Evolutionary conservation across 2,113 vertebrate genomes (phyloP), one percentile per base, ranked within the genome.

Genomic region (Theristicus caerulescens): DNA sequence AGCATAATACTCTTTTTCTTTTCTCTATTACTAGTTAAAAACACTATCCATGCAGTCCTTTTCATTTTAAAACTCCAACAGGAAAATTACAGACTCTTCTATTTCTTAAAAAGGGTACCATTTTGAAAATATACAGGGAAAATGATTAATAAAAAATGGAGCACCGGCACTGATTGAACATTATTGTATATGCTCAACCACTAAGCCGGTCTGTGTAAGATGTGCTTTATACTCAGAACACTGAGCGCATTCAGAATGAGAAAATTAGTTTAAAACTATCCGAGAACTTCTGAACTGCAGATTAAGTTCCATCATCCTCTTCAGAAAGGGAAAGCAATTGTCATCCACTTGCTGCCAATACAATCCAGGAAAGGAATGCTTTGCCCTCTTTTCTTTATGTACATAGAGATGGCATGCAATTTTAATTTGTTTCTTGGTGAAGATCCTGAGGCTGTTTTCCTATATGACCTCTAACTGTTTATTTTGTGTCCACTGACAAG

Each of bases 231-330:
- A 36, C 65, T 72, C 74, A 24, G 87, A 66, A 65, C 58, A 70
- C 19, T 38, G 67, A 83, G 47, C 1, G 21, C 91, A 76, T 89
- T 89, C 83, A 89, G 57, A 86, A 92, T 73, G 70, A 89, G 66
- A 82, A 91, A 91, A 94, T 74, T 51, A 89, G 57, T 94, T 92
- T 85, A 55, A 94, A 94, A 96, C 65, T 88, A 42, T 16, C 55
- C 3, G 4, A 94, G 91, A 95, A 87, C 52, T 87, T 87, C 78
- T 91, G 84, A 95, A 91, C 55, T 65, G 77, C 42, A 79, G 73
- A 89, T 91, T 92, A 96, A 85, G 82, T 85, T 88, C 64, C 36
- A 51, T 72, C 86, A 78, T 40, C 36, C 65, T 88, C 62, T 52
- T 31, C 61, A 92, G 49, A 85, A 89, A 52, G 20, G 70, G 57